Evolutionary conservation across 1,140 invertebrate genomes (phyloP), one percentile per base, ranked within the genome.

Genomic region (Physella acuta): DNA sequence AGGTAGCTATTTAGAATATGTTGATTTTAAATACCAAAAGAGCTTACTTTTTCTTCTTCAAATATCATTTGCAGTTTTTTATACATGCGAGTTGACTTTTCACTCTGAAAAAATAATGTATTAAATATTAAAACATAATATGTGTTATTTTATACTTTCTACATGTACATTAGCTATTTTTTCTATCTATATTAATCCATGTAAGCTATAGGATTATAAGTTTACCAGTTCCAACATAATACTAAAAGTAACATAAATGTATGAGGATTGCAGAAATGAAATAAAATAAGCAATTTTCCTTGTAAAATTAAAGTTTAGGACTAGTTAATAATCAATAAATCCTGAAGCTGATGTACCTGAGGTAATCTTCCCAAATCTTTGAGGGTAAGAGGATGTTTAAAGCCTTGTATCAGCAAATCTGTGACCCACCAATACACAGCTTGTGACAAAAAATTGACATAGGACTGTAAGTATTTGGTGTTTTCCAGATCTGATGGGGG

Each of bases 351-450:
- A 61, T 16, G 65, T 71, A 90, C 87, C 69, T 89, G 82, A 0
- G 91, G 91, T 70, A 93, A 84, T 49, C 88, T 82, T 3, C 91
- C 92, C 5, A 94, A 85, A 82, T 92, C 89, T 66, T 90, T 87
- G 44, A 89, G 80, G 75, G 92, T 89, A 20, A 93, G 79, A 0
- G 91, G 89, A 28, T 85, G 84, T 55, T 86, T 86, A 78, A 90
- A 92, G 31, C 92, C 91, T 70, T 88, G 83, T 69, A 87, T 85
- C 2, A 94, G 79, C 2, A 93, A 80, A 3, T 88, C 84, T 53
- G 88, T 90, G 30, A 93, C 81, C 92, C 92, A 94, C 82, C 89
- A 92, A 80, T 92, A 94, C 20, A 90, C 90, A 49, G 90, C 86
- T 82, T 90, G 90, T 0, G 91, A 92, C 70, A 89, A 88, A 64